Percentiles rank a stretch among this genome's conserved stretches.
Conservation (phyloP, 2,113 vertebrate species). For the Oryzias celebensis region DNA sequence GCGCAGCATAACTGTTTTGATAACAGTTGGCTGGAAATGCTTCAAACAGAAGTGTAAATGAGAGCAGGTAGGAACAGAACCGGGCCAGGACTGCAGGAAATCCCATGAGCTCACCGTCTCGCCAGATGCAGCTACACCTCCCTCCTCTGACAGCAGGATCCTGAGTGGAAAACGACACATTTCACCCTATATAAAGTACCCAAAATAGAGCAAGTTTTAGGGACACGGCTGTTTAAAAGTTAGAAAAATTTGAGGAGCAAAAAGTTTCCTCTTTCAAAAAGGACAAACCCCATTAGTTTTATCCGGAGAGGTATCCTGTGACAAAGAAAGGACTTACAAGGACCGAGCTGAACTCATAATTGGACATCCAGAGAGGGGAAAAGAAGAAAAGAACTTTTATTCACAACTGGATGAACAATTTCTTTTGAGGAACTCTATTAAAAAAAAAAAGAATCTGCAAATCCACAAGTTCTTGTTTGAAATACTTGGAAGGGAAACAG, state of each 20-base stretch:
- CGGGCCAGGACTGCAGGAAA: constrained; percentile 49
- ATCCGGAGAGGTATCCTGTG: constrained; percentile 21
- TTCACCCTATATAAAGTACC: constrained; percentile 1
- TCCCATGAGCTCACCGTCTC: constrained; percentile 75
- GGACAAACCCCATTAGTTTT: constrained; percentile 25
- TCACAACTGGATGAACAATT: neutral
- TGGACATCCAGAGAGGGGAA: neutral
- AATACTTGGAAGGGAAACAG: constrained; percentile 21
- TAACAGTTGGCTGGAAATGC: constrained; percentile 53
- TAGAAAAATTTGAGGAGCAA: constrained; percentile 30
- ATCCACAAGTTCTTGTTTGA: neutral
- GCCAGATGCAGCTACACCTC: constrained; percentile 53
- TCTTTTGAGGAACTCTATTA: neutral
- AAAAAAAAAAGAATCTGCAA: no score
- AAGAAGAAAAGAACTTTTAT: neutral
- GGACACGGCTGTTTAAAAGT: no score
- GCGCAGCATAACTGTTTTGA: constrained; percentile 49
- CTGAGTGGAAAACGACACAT: constrained; percentile 2
- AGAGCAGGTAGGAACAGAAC: constrained; percentile 58
- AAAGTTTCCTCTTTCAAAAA: constrained; percentile 38
- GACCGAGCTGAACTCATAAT: constrained; percentile 2
- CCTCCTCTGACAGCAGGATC: constrained; percentile 32
- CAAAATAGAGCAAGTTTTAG: neutral
- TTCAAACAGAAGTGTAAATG: constrained; percentile 34
- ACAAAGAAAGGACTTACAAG: neutral